phyloP scores from a whole-genome alignment of 2,113 vertebrate genomes.

The Daubentonia madagascariensis region DNA sequence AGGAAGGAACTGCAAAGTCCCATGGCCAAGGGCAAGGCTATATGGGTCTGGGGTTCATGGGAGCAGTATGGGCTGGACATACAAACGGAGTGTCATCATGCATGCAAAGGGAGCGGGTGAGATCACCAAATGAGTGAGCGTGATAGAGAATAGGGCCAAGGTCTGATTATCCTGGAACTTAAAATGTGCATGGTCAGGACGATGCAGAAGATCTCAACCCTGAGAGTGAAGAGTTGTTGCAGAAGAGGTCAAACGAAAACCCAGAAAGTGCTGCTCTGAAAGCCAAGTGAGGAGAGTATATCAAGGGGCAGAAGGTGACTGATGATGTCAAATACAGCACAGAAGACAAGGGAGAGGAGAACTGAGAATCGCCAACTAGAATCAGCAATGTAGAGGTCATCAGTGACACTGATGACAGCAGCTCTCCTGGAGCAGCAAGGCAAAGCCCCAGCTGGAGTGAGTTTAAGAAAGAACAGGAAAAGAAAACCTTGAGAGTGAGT shows the following conservation, averaged over 20 bases:
- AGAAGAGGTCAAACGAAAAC: background rate
- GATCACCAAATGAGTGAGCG: background rate
- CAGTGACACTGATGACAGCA: background rate
- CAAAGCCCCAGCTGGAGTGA: background rate
- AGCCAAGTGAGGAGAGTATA: background rate
- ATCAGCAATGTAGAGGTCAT: background rate
- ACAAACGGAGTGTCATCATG: background rate
- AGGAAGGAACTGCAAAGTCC: background rate
- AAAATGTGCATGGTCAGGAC: background rate
- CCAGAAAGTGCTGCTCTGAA: background rate
- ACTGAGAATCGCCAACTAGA: background rate
- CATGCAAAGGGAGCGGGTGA: background rate
- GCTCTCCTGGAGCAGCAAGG: background rate
- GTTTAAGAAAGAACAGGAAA: background rate
- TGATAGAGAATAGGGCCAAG: background rate
- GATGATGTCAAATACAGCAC: too few species aligned
- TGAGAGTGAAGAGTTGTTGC: background rate
- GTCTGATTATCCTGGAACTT: background rate
- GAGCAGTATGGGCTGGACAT: background rate
- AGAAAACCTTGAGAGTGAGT: background rate
- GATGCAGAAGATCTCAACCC: background rate
- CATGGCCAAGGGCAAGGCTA: background rate
- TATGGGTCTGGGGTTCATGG: background rate
- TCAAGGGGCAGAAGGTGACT: background rate
- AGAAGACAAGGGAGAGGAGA: background rate